Evolutionary conservation across 2,113 vertebrate genomes (phyloP).

Genomic region (Erythrocercus mccallii): DNA sequence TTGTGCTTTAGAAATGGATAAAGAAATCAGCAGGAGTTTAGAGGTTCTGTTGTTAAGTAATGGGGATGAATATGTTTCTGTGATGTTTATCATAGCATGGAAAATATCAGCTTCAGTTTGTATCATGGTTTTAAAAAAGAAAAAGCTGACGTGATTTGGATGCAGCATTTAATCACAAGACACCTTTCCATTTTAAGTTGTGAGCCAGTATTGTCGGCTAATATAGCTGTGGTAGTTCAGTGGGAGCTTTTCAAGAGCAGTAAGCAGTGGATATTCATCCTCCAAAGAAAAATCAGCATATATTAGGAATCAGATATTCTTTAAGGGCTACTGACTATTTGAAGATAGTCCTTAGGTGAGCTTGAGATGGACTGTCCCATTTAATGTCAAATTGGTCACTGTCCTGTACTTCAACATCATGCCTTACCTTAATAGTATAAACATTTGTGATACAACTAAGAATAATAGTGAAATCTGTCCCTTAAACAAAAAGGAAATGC

Average conservation of each 20-base stretch:
- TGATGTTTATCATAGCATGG: conserved; percentile 24
- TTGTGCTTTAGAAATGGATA: not conserved
- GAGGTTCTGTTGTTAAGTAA: conserved; percentile 28
- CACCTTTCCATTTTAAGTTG: not conserved
- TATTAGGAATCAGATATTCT: not conserved
- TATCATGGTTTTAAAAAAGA: not conserved
- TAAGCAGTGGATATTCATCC: not conserved
- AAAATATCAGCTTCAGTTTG: not conserved
- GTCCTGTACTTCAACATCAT: not conserved
- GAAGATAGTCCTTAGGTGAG: not conserved
- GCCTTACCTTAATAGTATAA: not conserved
- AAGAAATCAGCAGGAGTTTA: not conserved
- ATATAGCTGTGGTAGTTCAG: not conserved
- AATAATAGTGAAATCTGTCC: not conserved
- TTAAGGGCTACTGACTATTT: not conserved
- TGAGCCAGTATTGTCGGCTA: not conserved
- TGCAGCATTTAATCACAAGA: not conserved
- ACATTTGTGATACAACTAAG: not conserved
- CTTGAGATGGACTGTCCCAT: not conserved
- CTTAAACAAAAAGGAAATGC: not conserved
- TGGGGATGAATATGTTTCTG: conserved; percentile 23
- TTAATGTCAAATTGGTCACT: not conserved
- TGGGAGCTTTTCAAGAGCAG: not conserved
- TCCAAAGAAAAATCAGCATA: not conserved
- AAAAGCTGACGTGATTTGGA: not conserved